Conservation (phyloP, 2,797 vertebrate genomes). For the Hylomyscus alleni region DNA sequence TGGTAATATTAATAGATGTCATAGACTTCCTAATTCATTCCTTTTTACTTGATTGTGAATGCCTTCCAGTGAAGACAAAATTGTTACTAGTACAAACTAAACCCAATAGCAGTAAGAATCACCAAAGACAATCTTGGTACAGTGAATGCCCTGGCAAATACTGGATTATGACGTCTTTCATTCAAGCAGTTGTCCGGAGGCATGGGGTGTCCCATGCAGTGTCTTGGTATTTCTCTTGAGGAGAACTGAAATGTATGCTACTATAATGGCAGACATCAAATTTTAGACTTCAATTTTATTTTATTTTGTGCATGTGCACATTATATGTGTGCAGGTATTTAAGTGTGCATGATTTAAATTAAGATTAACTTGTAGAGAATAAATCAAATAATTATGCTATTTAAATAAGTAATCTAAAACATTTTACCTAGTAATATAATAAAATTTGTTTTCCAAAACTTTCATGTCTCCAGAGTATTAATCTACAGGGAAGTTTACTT, state of each 20-base stretch:
- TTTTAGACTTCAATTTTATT: neutral
- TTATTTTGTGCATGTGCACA: neutral
- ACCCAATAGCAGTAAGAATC: neutral
- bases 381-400: neutral
- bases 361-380: neutral
- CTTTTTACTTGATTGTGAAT: neutral
- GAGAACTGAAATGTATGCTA: neutral
- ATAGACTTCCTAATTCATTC: neutral
- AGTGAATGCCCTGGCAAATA: neutral
- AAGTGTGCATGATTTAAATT: neutral
- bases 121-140: neutral
- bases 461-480: neutral
- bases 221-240: neutral
- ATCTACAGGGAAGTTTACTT: neutral
- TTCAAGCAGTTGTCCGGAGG: neutral
- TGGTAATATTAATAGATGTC: neutral
- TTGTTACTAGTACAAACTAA: neutral
- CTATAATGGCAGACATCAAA: neutral
- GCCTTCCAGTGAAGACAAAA: neutral
- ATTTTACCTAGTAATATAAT: neutral
- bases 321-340: neutral
- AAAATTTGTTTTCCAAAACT: slow-evolving; percentile 36
- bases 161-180: neutral
- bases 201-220: neutral
- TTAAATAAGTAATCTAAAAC: neutral